Evolutionary conservation across 1,140 invertebrate species (phyloP).

Genomic region (Drosophila subobscura): DNA sequence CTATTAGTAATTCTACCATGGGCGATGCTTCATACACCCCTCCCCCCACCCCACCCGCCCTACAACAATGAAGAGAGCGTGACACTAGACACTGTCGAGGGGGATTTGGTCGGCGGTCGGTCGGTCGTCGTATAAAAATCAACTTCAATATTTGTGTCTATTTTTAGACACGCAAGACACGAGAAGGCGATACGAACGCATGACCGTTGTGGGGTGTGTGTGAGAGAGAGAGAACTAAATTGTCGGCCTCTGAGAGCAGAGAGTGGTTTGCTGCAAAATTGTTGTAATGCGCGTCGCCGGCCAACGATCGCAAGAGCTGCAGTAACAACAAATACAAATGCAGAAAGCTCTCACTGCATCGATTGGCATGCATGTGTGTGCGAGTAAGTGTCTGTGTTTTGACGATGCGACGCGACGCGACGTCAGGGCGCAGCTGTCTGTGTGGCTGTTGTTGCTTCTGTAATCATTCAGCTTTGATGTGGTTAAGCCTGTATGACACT

Average conservation of each 20-base stretch:
- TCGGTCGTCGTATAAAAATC: conserved; percentile 70
- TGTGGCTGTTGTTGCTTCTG: conserved; percentile 10
- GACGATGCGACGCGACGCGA: conserved; percentile 65
- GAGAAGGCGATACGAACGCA: conserved; percentile 58
- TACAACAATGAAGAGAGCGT: conserved; percentile 37
- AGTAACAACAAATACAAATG: conserved; percentile 30
- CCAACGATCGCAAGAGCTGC: conserved; percentile 7
- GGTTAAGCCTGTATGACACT: conserved; percentile 1
- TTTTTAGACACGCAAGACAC: conserved; percentile 76
- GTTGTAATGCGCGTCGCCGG: too few relatives aligned
- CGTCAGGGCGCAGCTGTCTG: conserved; percentile 33
- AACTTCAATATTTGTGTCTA: conserved; percentile 82
- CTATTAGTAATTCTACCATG: too few relatives aligned
- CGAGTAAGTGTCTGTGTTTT: conserved; percentile 28
- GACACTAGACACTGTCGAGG: conserved; percentile 6
- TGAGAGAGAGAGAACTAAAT: conserved; percentile 16
- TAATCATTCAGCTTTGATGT: conserved; percentile 3
- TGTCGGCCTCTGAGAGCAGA: background rate
- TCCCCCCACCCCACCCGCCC: too few relatives aligned
- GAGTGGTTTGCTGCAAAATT: background rate
- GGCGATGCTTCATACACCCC: conserved; percentile 68
- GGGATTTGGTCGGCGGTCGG: background rate
- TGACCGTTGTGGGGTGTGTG: conserved; percentile 51
- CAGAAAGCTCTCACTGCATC: conserved; percentile 41
- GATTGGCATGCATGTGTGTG: background rate